A percentile compares a stretch with the other conserved stretches of the same genome.
phyloP scores from a whole-genome alignment of 1,140 invertebrate species.

The Ceratoteleas bidentatus region DNA sequence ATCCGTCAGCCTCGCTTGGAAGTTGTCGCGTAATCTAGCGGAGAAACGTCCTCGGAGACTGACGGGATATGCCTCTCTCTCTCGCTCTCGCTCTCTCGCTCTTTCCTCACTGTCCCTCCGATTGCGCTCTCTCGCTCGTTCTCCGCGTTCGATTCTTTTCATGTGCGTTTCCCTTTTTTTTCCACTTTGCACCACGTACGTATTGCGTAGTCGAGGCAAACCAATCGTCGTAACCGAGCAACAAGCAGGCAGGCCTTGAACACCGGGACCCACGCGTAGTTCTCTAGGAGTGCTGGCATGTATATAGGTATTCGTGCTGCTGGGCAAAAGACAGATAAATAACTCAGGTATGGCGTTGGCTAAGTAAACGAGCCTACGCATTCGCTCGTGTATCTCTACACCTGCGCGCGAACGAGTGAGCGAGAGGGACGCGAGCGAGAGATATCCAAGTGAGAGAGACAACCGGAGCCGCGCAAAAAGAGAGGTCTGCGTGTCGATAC shows the following conservation, averaged over 20 bases:
- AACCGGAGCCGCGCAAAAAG: conserved; percentile 53
- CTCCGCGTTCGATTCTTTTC: conserved; percentile 44
- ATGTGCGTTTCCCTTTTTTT: conserved; percentile 63
- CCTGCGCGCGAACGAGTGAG: conserved; percentile 36
- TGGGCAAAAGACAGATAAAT: conserved; percentile 80
- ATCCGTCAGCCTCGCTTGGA: conserved; percentile 47
- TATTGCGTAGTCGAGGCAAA: conserved; percentile 69
- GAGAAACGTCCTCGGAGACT: conserved; percentile 64
- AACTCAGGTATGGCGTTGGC: conserved; percentile 79
- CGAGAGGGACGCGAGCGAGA: too few species aligned
- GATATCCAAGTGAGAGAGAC: conserved; percentile 57
- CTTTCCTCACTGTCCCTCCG: too few species aligned
- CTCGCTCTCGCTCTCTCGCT: conserved; percentile 1
- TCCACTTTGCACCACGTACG: conserved; percentile 68
- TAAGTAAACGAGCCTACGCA: conserved; percentile 80
- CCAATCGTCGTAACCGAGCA: conserved; percentile 67
- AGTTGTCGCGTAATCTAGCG: conserved; percentile 54
- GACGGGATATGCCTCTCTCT: conserved; percentile 54
- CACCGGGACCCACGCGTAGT: conserved; percentile 70
- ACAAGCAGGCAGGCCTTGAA: conserved; percentile 69
- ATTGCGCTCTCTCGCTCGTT: conserved; percentile 6
- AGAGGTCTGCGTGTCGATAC: conserved; percentile 46
- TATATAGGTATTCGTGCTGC: conserved; percentile 77
- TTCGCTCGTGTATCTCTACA: conserved; percentile 73
- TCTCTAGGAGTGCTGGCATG: conserved; percentile 70